These are phyloP conservation scores for Lampris megalopsis DNA, from an alignment of 2,113 vertebrate genomes.

Conservation along the genomic window DNA sequence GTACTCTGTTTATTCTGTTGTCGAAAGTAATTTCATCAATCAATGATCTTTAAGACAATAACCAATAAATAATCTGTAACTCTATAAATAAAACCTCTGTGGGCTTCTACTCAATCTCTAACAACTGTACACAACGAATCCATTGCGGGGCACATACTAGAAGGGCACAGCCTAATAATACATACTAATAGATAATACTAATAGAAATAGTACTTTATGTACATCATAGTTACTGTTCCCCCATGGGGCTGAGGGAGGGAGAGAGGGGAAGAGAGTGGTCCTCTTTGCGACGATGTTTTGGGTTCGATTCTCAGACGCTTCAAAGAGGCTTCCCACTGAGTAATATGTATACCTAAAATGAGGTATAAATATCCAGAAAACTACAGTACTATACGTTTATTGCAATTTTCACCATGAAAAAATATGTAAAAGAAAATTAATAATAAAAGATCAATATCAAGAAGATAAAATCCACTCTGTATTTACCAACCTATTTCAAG, in stretches of 20 bases:
- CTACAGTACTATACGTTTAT: no score
- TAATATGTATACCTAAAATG: no score
- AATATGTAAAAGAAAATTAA: no score
- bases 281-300: slow-evolving; percentile 90
- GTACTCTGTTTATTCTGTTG: slow-evolving; percentile 43
- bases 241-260: slow-evolving; percentile 22
- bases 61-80: slow-evolving; percentile 72
- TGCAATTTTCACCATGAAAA: no score
- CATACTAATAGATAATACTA: slow-evolving; percentile 31
- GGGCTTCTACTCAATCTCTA: slow-evolving; percentile 74
- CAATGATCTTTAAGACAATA: slow-evolving; percentile 62
- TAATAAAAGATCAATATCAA: no score
- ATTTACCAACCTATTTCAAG: no score
- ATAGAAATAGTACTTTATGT: slow-evolving; percentile 83
- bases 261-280: slow-evolving; percentile 17
- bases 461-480: no score
- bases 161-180: slow-evolving; percentile 77
- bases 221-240: slow-evolving; percentile 80
- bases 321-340: slow-evolving; percentile 87
- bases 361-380: no score
- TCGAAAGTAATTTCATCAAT: slow-evolving; percentile 60
- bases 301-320: slow-evolving; percentile 95
- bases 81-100: slow-evolving; percentile 76
- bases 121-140: slow-evolving; percentile 71
- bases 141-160: slow-evolving; percentile 75